A percentile compares a stretch with the other conserved stretches of the same genome.
Conservation (phyloP, 1,140 invertebrate species). For the Eulimnadia texana region DNA sequence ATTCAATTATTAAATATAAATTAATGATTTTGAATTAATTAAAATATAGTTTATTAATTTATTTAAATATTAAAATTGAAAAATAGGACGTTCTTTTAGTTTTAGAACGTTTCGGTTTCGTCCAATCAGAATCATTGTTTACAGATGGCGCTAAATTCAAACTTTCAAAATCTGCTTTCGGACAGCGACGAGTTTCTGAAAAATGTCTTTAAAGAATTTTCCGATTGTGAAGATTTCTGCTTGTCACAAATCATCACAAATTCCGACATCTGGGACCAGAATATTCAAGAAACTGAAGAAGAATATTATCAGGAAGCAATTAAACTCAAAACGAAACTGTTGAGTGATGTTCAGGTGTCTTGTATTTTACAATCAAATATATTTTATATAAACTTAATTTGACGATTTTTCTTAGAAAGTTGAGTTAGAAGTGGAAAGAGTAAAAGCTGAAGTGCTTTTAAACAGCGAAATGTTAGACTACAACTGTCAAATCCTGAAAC, state of each 20-base stretch:
- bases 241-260: background rate
- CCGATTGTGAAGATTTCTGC: background rate
- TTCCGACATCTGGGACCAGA: background rate
- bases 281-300: background rate
- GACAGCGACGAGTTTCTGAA: background rate
- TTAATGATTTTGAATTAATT: too few relatives aligned
- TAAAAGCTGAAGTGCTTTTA: slow-evolving; percentile 50
- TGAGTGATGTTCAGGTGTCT: background rate
- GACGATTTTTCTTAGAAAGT: background rate
- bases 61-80: too few relatives aligned
- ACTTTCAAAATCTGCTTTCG: background rate
- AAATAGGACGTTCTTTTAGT: too few relatives aligned
- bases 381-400: background rate
- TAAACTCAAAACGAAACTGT: background rate
- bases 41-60: too few relatives aligned
- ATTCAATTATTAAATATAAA: too few relatives aligned
- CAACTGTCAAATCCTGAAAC: slow-evolving; percentile 67
- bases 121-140: too few relatives aligned
- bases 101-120: too few relatives aligned
- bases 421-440: slow-evolving; percentile 57
- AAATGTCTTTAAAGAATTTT: background rate
- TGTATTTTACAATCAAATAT: background rate
- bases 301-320: slow-evolving; percentile 14
- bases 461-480: slow-evolving; percentile 78
- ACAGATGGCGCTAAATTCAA: background rate